Base-by-base conservation (phyloP, 2,888 invertebrate species). In the Latrodectus hesperus region DNA sequence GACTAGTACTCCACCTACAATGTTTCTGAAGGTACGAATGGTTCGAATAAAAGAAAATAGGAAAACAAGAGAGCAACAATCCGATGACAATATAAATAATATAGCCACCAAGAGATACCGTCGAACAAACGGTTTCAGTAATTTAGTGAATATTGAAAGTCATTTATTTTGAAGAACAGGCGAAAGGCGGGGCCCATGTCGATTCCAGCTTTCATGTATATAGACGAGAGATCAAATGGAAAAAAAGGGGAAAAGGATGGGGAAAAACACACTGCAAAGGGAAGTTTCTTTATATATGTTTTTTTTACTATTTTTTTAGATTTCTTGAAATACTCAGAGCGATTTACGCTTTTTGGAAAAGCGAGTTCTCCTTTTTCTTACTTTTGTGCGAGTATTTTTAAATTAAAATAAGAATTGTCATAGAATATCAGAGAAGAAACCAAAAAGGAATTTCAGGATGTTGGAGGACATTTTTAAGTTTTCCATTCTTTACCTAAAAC, bases 81-180 rank as follows among this genome's bases (percentile, higher is more conserved):
- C 67, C 49, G 64, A 87, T 53, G 80, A 86, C 86, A 81, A 76
- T 87, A 87, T 87, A 87, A 87, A 87, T 87, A 87, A 87, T 87
- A 87, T 87, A 77, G 81, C 81, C 77, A 87, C 76, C 73, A 67
- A 77, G 81, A 81, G 81, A 87, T 70, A 84, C 84, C 16, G 12
- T 75, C 3, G 51, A 60, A 88, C 84, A 75, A 79, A 88, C 83
- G 75, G 84, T 80, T 88, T 84, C 84, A 38, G 73, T 84, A 88
- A 88, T 88, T 88, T 88, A 72, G 76, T 72, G 88, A 79, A 88
- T 88, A 88, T 88, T 84, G 83, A 88, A 84, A 84, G 88, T 88
- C 88, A 88, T 88, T 88, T 88, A 84, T 88, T 88, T 88, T 84
- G 73, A 67, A 67, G 65, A 88, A 88, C 88, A 88, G 79, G 88